A percentile compares a stretch with the other conserved stretches of the same genome.
Evolutionary conservation across 1,140 invertebrate species (phyloP).

Genomic region (Drosophila lacertosa): DNA sequence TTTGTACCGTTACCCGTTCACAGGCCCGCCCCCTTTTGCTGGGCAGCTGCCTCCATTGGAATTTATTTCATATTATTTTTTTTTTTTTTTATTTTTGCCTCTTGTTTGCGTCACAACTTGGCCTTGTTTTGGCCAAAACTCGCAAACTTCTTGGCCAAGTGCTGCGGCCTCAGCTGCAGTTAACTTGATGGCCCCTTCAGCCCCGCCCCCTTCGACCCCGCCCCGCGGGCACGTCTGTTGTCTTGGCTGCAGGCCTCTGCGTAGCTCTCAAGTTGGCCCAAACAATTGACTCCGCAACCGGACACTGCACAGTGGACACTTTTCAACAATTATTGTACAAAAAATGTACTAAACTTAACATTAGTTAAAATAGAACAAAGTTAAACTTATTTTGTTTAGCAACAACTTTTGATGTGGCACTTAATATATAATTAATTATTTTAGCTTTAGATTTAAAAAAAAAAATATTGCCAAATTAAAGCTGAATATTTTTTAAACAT

Average conservation of each 20-base stretch:
- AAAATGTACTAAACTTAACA: no score
- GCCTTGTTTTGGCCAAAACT: constrained; percentile 72
- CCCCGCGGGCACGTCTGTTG: constrained; percentile 18
- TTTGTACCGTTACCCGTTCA: constrained; percentile 47
- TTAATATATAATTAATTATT: no score
- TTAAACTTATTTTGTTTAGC: no score
- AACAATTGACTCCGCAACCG: constrained; percentile 27
- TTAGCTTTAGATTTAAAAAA: no score
- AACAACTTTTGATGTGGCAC: no score
- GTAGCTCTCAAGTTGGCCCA: constrained; percentile 39
- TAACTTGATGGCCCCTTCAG: constrained; percentile 51
- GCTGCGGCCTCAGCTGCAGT: constrained; percentile 69
- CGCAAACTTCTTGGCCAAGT: constrained; percentile 47
- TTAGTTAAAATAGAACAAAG: no score
- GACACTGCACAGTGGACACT: constrained; percentile 1
- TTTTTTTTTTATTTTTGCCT: constrained; percentile 1
- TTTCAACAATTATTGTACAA: no score
- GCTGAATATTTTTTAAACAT: no score
- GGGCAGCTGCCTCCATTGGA: constrained; percentile 41
- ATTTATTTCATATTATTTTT: constrained; percentile 78
- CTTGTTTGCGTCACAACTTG: constrained; percentile 59
- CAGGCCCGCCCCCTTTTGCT: constrained; percentile 2
- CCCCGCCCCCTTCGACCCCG: neutral
- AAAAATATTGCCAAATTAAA: no score
- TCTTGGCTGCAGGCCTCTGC: constrained; percentile 51